Percentiles rank a stretch among this genome's conserved stretches.
phyloP scores from a whole-genome alignment of 2,113 vertebrate genomes.

The Chloebia gouldiae region DNA sequence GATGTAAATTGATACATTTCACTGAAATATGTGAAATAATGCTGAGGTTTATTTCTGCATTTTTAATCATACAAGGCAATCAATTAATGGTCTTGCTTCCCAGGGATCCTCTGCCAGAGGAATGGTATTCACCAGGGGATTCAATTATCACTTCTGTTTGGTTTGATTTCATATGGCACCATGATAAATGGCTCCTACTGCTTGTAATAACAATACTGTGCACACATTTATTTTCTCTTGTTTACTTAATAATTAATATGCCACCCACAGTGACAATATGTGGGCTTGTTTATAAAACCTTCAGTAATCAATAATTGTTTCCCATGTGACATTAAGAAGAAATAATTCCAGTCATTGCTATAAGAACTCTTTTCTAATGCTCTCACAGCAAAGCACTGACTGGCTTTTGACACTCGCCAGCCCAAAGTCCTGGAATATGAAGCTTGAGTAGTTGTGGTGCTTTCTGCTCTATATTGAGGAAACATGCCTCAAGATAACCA shows the following conservation, averaged over 20 bases:
- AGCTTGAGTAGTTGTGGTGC: background rate
- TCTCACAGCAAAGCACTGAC: background rate
- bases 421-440: background rate
- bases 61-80: constrained; percentile 7
- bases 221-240: constrained; percentile 50
- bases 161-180: constrained; percentile 22
- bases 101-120: background rate
- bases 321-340: background rate
- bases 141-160: constrained; percentile 51
- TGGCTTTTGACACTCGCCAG: background rate
- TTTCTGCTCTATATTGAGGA: background rate
- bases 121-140: constrained; percentile 22
- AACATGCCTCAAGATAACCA: background rate
- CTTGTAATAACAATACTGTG: constrained; percentile 21
- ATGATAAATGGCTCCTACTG: constrained; percentile 25
- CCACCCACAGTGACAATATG: constrained; percentile 27
- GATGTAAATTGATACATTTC: background rate
- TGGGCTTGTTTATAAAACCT: constrained; percentile 22
- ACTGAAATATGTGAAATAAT: background rate
- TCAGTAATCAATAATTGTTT: constrained; percentile 37
- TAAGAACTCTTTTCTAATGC: background rate
- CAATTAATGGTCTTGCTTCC: background rate
- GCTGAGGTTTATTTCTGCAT: background rate
- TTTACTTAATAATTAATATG: constrained; percentile 60
- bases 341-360: background rate